Conservation (phyloP, 2,797 vertebrate genomes). For the Arrhamphus sclerolepis region DNA sequence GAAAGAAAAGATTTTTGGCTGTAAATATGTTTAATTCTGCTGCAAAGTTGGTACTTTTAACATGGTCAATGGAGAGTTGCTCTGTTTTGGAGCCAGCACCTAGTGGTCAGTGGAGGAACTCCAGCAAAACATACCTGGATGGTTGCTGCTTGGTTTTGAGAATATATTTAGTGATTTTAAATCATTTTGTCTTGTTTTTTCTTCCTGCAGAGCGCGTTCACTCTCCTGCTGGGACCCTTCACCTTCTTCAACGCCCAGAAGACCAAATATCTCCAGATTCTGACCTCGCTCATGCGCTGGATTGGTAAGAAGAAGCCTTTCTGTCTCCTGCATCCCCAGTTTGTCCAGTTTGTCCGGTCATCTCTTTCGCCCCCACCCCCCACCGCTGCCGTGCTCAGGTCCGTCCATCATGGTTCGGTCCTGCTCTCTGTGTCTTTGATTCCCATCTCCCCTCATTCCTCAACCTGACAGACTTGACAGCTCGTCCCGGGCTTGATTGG, state of each 20-base stretch:
- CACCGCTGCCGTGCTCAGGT: conserved; percentile 35
- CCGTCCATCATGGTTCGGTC: conserved; percentile 70
- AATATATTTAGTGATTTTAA: no score
- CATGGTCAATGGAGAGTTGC: no score
- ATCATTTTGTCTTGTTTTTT: neutral
- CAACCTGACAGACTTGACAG: conserved; percentile 73
- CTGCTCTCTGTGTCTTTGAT: conserved; percentile 67
- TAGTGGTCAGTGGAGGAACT: no score
- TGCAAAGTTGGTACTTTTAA: no score
- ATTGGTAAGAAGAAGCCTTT: conserved; percentile 86
- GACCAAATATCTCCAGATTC: conserved; percentile 97
- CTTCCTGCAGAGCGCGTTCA: conserved; percentile 84
- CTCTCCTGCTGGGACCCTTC: conserved; percentile 90
- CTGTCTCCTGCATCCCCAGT: neutral
- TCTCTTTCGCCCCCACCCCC: conserved; percentile 2
- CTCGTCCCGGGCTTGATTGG: conserved; percentile 66
- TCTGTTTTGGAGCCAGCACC: no score
- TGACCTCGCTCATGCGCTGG: conserved; percentile 97
- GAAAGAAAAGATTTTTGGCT: no score
- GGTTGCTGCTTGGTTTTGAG: no score
- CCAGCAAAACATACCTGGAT: no score
- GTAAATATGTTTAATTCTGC: no score
- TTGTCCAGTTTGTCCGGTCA: no score
- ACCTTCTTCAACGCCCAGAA: conserved; percentile 98
- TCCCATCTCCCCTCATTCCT: conserved; percentile 74